Percentiles rank a stretch among this genome's conserved stretches.
Evolutionary conservation across 2,888 invertebrate genomes (phyloP).

Genomic region (Thereva unica): DNA sequence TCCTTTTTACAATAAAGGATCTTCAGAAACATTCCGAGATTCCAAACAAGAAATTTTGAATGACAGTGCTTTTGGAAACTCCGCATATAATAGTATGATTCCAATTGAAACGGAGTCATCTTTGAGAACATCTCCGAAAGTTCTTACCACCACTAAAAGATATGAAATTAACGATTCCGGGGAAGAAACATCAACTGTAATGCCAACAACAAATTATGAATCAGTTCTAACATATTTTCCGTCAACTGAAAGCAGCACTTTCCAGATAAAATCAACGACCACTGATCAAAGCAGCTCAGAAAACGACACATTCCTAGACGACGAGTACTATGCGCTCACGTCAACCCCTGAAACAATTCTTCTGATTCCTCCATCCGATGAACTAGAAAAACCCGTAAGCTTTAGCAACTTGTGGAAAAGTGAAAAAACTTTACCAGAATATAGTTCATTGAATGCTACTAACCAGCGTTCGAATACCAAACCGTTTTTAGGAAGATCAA

Average conservation of each 20-base stretch:
- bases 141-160: neutral
- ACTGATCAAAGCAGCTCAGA: too few species aligned
- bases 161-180: conserved; percentile 2
- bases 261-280: too few species aligned
- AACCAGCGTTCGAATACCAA: conserved; percentile 39
- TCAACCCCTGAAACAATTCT: conserved; percentile 56
- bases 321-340: conserved; percentile 47
- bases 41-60: conserved; percentile 61
- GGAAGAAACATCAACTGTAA: neutral
- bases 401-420: conserved; percentile 25
- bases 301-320: conserved; percentile 14
- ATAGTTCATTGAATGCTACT: conserved; percentile 11
- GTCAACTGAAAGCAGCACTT: neutral
- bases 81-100: conserved; percentile 1
- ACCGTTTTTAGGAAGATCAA: conserved; percentile 61
- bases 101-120: conserved; percentile 8
- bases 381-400: conserved; percentile 49
- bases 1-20: conserved; percentile 47
- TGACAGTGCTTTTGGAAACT: conserved; percentile 42
- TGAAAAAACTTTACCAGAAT: conserved; percentile 3
- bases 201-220: neutral
- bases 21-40: conserved; percentile 53
- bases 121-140: neutral
- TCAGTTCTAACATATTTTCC: neutral
- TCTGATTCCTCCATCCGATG: conserved; percentile 56